These are phyloP conservation scores for Nycteola revayana DNA, from an alignment of 2,888 invertebrate genomes.

Conservation along the genomic window DNA sequence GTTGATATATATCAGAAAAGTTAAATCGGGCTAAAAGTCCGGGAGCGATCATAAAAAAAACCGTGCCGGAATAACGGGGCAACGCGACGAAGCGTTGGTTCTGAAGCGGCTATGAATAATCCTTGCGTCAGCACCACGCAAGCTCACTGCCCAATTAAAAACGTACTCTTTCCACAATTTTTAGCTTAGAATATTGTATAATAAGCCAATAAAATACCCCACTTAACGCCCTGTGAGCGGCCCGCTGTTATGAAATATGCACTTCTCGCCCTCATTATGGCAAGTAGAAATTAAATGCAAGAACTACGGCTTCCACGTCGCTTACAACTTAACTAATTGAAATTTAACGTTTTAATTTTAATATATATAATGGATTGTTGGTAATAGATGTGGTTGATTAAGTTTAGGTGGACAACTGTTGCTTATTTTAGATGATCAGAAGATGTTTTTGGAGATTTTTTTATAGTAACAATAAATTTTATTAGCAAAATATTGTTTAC, in stretches of 20 bases:
- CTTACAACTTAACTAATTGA: constrained; percentile 39
- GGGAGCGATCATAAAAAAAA: constrained; percentile 55
- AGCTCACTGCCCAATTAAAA: constrained; percentile 79
- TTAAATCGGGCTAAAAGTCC: constrained; percentile 41
- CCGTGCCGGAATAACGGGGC: constrained; percentile 53
- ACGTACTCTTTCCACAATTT: constrained; percentile 81
- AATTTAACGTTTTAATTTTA: constrained; percentile 31
- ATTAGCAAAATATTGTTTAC: no score
- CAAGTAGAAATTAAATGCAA: constrained; percentile 72
- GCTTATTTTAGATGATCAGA: no score
- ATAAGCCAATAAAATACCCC: constrained; percentile 82
- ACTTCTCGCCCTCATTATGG: constrained; percentile 75
- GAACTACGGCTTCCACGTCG: constrained; percentile 45
- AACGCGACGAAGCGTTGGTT: constrained; percentile 65
- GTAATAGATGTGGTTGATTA: neutral
- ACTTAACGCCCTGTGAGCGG: constrained; percentile 72
- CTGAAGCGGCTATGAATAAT: constrained; percentile 79
- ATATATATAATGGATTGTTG: constrained; percentile 18
- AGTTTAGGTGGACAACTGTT: no score
- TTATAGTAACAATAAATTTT: no score
- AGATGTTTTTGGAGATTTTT: no score
- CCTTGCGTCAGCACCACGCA: constrained; percentile 76
- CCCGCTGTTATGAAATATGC: constrained; percentile 75
- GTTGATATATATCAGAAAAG: constrained; percentile 39
- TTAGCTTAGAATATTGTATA: constrained; percentile 82